phyloP scores from a whole-genome alignment of 2,797 vertebrate genomes.

The Smutsia temminckii region DNA sequence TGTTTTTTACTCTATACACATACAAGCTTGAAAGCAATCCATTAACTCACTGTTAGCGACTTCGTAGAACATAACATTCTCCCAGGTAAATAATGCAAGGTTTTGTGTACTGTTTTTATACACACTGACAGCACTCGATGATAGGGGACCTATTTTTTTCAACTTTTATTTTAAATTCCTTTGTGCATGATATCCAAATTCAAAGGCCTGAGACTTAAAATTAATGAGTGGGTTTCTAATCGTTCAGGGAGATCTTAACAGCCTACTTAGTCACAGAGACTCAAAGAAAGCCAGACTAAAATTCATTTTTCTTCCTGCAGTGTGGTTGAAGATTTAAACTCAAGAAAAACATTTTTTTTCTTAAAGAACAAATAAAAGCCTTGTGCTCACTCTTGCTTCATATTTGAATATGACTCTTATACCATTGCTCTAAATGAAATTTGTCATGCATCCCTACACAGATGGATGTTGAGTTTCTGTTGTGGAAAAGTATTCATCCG shows the following conservation, averaged over 20 bases:
- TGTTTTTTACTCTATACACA: background rate
- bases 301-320: conserved; percentile 45
- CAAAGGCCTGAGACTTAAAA: conserved; percentile 29
- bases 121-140: background rate
- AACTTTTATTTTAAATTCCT: conserved; percentile 38
- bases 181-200: conserved; percentile 47
- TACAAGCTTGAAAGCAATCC: background rate
- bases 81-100: conserved; percentile 10
- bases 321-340: conserved; percentile 9
- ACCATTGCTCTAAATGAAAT: conserved; percentile 41
- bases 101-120: background rate
- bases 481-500: conserved; percentile 5
- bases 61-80: conserved; percentile 45
- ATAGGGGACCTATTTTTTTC: background rate
- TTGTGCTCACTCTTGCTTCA: conserved; percentile 40
- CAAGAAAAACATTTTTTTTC: conserved; percentile 28
- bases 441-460: conserved; percentile 46
- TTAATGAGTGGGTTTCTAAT: conserved; percentile 48
- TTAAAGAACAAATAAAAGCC: conserved; percentile 58
- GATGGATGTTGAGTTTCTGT: conserved; percentile 60
- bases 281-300: background rate
- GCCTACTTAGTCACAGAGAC: background rate
- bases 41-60: conserved; percentile 23
- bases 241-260: conserved; percentile 52
- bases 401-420: conserved; percentile 45